Base-by-base conservation (phyloP, 1,140 invertebrate genomes). In the Adoxophyes honmai region DNA sequence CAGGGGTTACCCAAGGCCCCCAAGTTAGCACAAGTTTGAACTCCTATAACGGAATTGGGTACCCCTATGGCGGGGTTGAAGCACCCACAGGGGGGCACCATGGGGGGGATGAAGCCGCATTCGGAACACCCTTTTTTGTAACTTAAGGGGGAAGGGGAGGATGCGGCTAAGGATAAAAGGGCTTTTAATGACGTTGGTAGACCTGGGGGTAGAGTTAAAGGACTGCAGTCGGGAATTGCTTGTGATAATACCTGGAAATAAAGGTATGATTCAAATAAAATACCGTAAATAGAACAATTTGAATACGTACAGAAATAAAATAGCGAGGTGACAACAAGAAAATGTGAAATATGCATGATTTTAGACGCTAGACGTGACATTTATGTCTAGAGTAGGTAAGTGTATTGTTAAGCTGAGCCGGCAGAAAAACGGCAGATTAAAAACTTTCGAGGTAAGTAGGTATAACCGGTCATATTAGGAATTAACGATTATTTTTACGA, bases 41-140 rank as follows among this genome's bases (percentile, higher is more conserved):
- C 42, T 6, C 16, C 16, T 7, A 33, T 8, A 1, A 48, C 21
- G 4, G 42, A 18, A 6, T 28, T 48, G 0, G 10, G 42, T 21
- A 48, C 0, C 5, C 42, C 42, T 4, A 48, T 28, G n/a, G 42
- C 42, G 4, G 42, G 42, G 16, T 48, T 48, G 21, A 11, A 48
- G 11, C 39, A 44, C 39, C 42, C 42, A 33, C 42, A 48, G 11
- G 42, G 42, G 42, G 42, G 42, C 2, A 48, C 42, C 6, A 10
- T 28, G 1, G 42, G 42, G 3, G 42, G 18, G 9, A 48, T 6
- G 21, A 3, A n/a, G 10, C 42, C 18, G n/a, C 18, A 48, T 6
- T 48, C 16, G 4, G 39, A 16, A n/a, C 39, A 44, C 1, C 39
- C 39, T n/a, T 16, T n/a, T n/a, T n/a, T n/a, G 21, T 1, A 15